Evolutionary conservation across 2,113 vertebrate species (phyloP).

Genomic region (Burhinus bistriatus): DNA sequence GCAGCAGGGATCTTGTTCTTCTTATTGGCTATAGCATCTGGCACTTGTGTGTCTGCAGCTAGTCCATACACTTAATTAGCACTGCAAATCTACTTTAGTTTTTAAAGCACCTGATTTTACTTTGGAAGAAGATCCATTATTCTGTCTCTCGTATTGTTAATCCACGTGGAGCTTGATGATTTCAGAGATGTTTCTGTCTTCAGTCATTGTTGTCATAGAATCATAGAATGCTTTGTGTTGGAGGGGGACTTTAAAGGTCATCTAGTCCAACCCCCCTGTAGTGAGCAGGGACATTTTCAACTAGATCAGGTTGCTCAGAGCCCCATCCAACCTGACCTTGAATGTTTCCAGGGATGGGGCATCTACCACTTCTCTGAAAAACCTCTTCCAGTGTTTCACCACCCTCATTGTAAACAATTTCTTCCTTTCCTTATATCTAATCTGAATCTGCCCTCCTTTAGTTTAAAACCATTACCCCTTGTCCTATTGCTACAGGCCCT

Average conservation of each 20-base stretch:
- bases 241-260: neutral
- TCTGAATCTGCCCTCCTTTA: neutral
- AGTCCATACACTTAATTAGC: neutral
- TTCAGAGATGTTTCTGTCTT: neutral
- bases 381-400: neutral
- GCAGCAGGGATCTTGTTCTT: neutral
- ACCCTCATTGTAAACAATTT: accelerated
- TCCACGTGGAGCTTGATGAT: neutral
- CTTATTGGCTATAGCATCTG: neutral
- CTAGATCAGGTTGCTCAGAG: neutral
- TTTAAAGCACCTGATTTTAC: neutral
- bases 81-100: neutral
- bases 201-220: neutral
- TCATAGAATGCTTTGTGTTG: neutral
- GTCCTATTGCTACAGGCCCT: accelerated
- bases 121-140: neutral
- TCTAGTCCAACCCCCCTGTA: accelerated
- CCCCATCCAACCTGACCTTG: neutral
- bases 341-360: neutral
- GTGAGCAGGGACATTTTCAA: neutral
- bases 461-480: neutral
- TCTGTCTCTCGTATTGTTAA: accelerated
- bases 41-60: neutral
- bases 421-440: neutral
- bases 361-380: neutral